Evolutionary conservation across 2,888 invertebrate species (phyloP), one percentile per base, ranked within the genome.

Genomic region (Caenorhabditis becei): DNA sequence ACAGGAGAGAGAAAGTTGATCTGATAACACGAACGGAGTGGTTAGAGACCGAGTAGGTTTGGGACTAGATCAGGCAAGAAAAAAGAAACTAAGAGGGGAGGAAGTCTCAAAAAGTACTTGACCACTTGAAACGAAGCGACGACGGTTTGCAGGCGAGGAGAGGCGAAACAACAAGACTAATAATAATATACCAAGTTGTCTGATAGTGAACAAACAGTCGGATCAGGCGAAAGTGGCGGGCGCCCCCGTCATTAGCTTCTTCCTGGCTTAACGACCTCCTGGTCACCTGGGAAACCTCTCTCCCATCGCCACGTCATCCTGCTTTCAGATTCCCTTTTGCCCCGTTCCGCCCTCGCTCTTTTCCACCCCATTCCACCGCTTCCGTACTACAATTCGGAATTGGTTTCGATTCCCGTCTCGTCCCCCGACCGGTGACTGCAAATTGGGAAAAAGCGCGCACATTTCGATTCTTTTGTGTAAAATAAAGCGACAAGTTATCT

Each of bases 391-490:
- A 74, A 70, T 70, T 61, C 41, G 70, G 70, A 67, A 75, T 70
- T 58, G 51, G 69, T 65, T 62, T 56, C 47, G 47, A 59, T 75
- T 70, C 51, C 20, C 56, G 37, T 63, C 54, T 47, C 49, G 61
- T 16, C 14, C 28, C 59, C 10, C 32, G 32, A 7, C 32, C 5
- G 5, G 32, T 32, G 11, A 14, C 35, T 47, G 37, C 72, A 72
- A 72, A 56, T 56, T 72, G 63, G 72, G 72, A 63, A 63, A 56
- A 58, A 32, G 66, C 59, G 67, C 63, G 63, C 63, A 61, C 61
- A 70, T 70, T 75, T 75, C 61, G 41, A 67, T 61, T 61, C 54
- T 70, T 78, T 78, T 63, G 63, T 78, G 77, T 75, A 75, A 75
- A 75, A 75, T 66, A 44, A 66, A 75, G 75, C 59, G 66, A 74